Evolutionary conservation across 2,113 vertebrate species (phyloP), one percentile per base, ranked within the genome.

Genomic region (Bubo bubo): DNA sequence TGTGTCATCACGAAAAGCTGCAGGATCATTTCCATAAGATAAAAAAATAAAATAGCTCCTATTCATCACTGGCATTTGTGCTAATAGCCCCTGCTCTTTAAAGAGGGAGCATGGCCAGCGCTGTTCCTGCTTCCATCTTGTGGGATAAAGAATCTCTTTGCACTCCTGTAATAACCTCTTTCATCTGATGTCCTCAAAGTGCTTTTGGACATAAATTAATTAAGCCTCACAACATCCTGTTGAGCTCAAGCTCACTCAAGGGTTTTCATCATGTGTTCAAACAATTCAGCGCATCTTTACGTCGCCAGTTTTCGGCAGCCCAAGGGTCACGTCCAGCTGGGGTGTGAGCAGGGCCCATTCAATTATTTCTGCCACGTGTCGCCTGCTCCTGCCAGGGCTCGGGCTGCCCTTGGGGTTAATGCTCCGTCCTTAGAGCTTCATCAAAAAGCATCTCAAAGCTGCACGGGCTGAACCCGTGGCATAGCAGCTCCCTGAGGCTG

Each of bases 141-240:
- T 1, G 7, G 91, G 74, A 95, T 67, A 81, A 97, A 97, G 79
- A 53, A 64, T 86, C 52, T 84, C 73, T 87, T 77, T 90, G 91
- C 86, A 12, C 64, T 87, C 45, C 79, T 20, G 1, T 72, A 94
- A 89, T 56, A 72, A 72, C 81, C 80, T 64, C 91, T 94, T 95
- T 95, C 80, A 95, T 94, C 70, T 88, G 86, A 64, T 0, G 2
- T 60, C 80, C 96, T 89, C 83, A 10, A 68, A 95, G 91, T 79
- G 70, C 95, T 95, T 79, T 91, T 81, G 95, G 92, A 95, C 92
- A 56, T 35, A 47, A 93, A 97, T 95, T 95, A 96, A 97, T 95
- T 81, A 96, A 93, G 49, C 53, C 75, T 91, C 94, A 41, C 86
- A 91, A 82, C 83, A 64, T 91, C 80, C 88, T 52, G 19, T 45